These are phyloP conservation scores for Pollenia angustigena DNA, from an alignment of 2,888 invertebrate species.

Conservation along the genomic window DNA sequence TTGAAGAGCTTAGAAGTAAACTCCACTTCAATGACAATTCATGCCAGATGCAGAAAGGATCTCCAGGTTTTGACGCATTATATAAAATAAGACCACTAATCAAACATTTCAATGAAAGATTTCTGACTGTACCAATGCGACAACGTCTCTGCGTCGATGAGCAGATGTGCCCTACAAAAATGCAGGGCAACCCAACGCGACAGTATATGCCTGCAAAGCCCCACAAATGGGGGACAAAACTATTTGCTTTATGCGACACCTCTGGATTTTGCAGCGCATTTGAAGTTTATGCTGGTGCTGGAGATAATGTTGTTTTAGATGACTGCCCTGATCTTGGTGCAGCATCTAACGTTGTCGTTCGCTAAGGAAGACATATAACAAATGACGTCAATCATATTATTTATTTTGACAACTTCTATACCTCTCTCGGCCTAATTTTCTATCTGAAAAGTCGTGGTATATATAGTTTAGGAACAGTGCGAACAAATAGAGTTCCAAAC, in stretches of 20 bases:
- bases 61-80: not conserved
- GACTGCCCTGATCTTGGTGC: conserved; percentile 3
- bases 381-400: no score
- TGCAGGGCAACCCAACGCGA: no score
- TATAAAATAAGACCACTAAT: conserved; percentile 7
- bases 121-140: no score
- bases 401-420: not conserved
- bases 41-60: not conserved
- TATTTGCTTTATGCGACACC: conserved; percentile 16
- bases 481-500: conserved; percentile 9
- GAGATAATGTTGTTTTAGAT: conserved; percentile 6
- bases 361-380: no score
- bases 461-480: conserved; percentile 20
- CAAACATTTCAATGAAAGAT: not conserved
- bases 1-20: conserved; percentile 5
- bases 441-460: conserved; percentile 22
- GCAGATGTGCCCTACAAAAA: no score
- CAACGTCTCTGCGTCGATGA: no score
- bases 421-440: not conserved
- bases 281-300: conserved; percentile 10
- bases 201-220: conserved; percentile 17
- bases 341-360: no score
- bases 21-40: conserved; percentile 12
- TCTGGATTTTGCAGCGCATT: conserved; percentile 20
- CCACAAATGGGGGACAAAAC: conserved; percentile 8